A percentile compares a stretch with the other conserved stretches of the same genome.
phyloP scores from a whole-genome alignment of 2,888 invertebrate species.

The Drosophila emarginata region DNA sequence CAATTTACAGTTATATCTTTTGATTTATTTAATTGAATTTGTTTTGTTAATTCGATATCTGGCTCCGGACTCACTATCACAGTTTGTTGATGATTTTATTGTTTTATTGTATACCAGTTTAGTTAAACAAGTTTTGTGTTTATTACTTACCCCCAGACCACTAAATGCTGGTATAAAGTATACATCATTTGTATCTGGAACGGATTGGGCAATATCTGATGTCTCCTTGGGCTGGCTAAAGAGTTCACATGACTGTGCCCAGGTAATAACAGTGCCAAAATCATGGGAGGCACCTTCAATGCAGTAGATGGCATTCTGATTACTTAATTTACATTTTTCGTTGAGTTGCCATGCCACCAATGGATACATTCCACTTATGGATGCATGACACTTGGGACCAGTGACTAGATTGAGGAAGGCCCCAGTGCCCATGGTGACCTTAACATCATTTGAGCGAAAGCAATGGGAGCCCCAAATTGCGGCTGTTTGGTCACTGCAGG shows the following conservation, averaged over 20 bases:
- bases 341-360: constrained; percentile 90
- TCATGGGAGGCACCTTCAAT: constrained; percentile 95
- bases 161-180: constrained; percentile 95
- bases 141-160: constrained; percentile 88
- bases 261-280: constrained; percentile 93
- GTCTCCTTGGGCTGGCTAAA: constrained; percentile 87
- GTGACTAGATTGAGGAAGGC: constrained; percentile 94
- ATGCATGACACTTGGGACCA: constrained; percentile 89
- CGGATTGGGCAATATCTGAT: constrained; percentile 87
- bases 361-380: constrained; percentile 93
- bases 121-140: not conserved
- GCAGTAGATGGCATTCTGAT: constrained; percentile 85
- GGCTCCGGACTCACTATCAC: no score
- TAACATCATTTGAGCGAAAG: constrained; percentile 89
- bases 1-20: no score
- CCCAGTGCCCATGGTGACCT: constrained; percentile 95
- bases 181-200: constrained; percentile 89
- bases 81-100: no score
- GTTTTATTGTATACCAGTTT: not conserved
- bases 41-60: no score
- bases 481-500: constrained; percentile 89
- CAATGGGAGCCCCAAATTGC: constrained; percentile 94
- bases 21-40: no score
- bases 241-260: constrained; percentile 89
- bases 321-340: constrained; percentile 48